phyloP scores from a whole-genome alignment of 2,888 invertebrate genomes.

The Lepidocyrtoides sp. region DNA sequence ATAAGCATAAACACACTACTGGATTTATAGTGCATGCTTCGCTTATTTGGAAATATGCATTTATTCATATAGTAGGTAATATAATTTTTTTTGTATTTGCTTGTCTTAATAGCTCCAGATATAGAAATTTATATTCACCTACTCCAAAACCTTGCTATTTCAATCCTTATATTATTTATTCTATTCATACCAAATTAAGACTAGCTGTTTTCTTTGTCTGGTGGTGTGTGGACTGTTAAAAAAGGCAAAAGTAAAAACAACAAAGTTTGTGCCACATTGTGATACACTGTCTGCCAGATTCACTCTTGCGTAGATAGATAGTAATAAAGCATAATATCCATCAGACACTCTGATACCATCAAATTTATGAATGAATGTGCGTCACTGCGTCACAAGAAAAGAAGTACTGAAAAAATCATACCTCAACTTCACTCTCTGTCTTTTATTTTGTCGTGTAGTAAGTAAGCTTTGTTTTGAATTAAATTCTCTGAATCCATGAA shows the following conservation, averaged over 20 bases:
- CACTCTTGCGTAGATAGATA: slow-evolving; percentile 38
- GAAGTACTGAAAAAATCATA: slow-evolving; percentile 24
- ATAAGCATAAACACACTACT: background rate
- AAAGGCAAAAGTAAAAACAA: background rate
- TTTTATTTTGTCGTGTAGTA: too few relatives aligned
- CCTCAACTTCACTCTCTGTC: background rate
- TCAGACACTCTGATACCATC: slow-evolving; percentile 54
- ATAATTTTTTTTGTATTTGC: background rate
- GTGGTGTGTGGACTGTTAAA: slow-evolving; percentile 11
- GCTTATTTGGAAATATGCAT: background rate
- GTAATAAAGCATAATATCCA: slow-evolving; percentile 41
- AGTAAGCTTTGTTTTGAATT: slow-evolving; percentile 12
- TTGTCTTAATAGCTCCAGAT: background rate
- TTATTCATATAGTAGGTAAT: background rate
- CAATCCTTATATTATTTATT: slow-evolving; percentile 10
- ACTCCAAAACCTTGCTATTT: slow-evolving; percentile 15
- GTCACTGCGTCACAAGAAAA: slow-evolving; percentile 66
- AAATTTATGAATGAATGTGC: slow-evolving; percentile 76
- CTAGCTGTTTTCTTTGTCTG: background rate
- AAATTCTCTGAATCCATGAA: slow-evolving; percentile 5
- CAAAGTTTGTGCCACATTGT: background rate
- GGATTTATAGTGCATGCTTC: background rate
- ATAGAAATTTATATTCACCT: background rate
- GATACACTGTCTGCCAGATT: background rate
- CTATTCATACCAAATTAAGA: slow-evolving; percentile 32